phyloP scores from a whole-genome alignment of 2,797 vertebrate genomes.

The Phalloptychus januarius region DNA sequence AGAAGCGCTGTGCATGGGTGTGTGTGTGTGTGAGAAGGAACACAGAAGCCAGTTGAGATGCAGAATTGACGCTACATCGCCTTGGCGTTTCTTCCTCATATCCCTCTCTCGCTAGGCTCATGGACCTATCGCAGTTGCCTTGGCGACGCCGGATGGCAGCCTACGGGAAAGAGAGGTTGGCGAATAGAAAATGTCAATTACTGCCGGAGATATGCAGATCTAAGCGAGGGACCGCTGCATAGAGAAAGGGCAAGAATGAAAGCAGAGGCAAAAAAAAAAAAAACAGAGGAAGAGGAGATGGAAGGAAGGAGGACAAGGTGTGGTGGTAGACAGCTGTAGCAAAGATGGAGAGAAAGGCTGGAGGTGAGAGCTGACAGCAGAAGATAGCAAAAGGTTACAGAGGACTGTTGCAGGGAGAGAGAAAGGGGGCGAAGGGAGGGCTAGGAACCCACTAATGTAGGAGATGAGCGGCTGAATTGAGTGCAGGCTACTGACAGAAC shows the following conservation, averaged over 20 bases:
- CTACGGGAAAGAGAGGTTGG: constrained; percentile 82
- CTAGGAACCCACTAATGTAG: constrained; percentile 54
- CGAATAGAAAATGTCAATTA: constrained; percentile 98
- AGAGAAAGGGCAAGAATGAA: constrained; percentile 31
- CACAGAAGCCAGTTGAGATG: constrained; percentile 49
- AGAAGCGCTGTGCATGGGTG: constrained; percentile 24
- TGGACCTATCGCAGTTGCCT: constrained; percentile 83
- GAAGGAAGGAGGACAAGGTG: constrained; percentile 35
- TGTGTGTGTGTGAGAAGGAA: constrained; percentile 9
- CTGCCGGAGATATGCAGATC: constrained; percentile 83
- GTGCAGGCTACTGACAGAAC: constrained; percentile 68
- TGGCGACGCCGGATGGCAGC: constrained; percentile 84
- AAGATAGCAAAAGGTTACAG: constrained; percentile 57
- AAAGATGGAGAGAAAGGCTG: constrained; percentile 28
- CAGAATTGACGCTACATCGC: constrained; percentile 38
- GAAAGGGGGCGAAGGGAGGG: background rate
- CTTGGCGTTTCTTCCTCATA: constrained; percentile 6
- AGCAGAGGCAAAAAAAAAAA: constrained; percentile 1
- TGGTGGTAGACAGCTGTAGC: constrained; percentile 36
- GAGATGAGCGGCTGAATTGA: constrained; percentile 71
- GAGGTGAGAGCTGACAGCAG: constrained; percentile 31
- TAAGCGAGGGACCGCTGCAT: constrained; percentile 55
- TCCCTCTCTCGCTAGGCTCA: constrained; percentile 55
- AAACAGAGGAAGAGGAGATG: constrained; percentile 14
- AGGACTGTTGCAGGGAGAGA: constrained; percentile 31